Conservation (phyloP, 2,888 invertebrate genomes). For the Parnassius smintheus region DNA sequence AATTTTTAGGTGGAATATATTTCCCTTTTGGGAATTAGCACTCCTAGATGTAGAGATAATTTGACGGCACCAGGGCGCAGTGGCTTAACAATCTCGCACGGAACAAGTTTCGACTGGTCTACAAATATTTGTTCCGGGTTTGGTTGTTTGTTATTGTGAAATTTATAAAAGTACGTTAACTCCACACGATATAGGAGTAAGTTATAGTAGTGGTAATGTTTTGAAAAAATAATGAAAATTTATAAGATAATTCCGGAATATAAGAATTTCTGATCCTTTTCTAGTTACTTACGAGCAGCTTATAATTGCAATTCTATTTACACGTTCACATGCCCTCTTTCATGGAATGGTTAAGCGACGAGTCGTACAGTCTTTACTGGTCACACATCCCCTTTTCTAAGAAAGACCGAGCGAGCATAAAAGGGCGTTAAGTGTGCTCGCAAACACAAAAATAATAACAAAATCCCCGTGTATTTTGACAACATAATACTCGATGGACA, state of each 20-base stretch:
- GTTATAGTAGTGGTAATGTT: no score
- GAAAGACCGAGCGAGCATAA: conserved; percentile 66
- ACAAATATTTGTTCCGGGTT: no score
- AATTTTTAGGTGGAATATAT: conserved; percentile 40
- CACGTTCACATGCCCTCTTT: conserved; percentile 66
- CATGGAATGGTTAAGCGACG: conserved; percentile 67
- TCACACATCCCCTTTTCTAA: conserved; percentile 69
- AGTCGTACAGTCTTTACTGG: conserved; percentile 52
- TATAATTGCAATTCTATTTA: conserved; percentile 70
- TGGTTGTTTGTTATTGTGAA: no score
- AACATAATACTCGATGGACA: conserved; percentile 78
- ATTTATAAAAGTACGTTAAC: no score
- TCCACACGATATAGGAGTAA: no score
- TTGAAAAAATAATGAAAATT: not conserved
- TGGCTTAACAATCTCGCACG: no score
- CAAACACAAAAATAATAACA: conserved; percentile 81
- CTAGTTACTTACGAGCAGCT: conserved; percentile 29
- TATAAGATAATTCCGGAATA: conserved; percentile 15
- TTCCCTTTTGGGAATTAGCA: conserved; percentile 30
- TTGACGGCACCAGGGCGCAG: no score
- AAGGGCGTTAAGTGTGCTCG: conserved; percentile 78
- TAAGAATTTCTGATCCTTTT: conserved; percentile 3
- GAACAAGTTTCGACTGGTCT: no score
- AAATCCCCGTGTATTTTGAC: conserved; percentile 80
- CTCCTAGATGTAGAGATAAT: conserved; percentile 2